A percentile compares a stretch with the other conserved stretches of the same genome.
These are phyloP conservation scores for Mustelus asterias DNA, from an alignment of 2,113 vertebrate species.

Conservation along the genomic window DNA sequence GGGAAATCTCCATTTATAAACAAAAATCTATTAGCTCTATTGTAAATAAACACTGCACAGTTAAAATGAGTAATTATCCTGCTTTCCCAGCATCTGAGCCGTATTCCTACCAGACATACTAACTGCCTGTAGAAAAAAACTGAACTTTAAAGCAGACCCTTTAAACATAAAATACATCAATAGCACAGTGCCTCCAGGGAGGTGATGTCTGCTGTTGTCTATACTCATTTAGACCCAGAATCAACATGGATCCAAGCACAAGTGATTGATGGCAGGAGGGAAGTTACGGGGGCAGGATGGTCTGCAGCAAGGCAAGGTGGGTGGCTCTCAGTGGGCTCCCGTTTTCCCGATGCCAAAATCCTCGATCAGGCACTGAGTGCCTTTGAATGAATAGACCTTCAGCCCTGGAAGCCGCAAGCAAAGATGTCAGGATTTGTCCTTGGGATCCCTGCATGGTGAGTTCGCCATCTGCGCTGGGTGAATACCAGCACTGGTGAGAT, in stretches of 20 bases:
- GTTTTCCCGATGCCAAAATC: neutral
- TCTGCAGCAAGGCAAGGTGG: neutral
- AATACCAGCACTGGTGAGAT: too few relatives aligned
- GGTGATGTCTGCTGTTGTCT: neutral
- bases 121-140: too few relatives aligned
- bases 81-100: too few relatives aligned
- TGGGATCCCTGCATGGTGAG: neutral
- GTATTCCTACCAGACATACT: too few relatives aligned
- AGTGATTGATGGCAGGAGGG: too few relatives aligned
- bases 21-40: too few relatives aligned
- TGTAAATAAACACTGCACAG: too few relatives aligned
- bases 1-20: too few relatives aligned
- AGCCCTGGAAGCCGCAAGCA: neutral
- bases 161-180: too few relatives aligned
- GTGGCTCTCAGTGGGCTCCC: neutral
- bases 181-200: neutral
- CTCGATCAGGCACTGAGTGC: neutral
- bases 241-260: neutral
- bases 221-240: neutral
- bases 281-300: neutral
- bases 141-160: too few relatives aligned
- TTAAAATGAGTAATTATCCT: too few relatives aligned
- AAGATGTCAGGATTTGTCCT: neutral
- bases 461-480: too few relatives aligned
- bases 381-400: neutral